phyloP scores from a whole-genome alignment of 2,113 vertebrate species.

The Leptobrachium leishanense region DNA sequence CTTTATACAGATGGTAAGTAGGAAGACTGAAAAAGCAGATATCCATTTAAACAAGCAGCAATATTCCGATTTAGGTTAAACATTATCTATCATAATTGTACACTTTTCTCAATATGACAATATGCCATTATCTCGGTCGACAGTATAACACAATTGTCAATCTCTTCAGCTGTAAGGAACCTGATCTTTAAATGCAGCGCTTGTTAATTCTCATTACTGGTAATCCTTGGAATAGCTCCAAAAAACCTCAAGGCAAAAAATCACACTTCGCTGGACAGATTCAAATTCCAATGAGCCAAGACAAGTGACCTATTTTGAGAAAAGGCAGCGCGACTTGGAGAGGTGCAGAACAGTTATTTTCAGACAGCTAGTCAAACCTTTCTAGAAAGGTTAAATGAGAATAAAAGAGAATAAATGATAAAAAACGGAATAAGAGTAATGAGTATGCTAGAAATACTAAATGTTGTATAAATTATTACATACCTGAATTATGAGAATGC shows the following conservation, averaged over 20 bases:
- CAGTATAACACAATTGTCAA: too few relatives aligned
- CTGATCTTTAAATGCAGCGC: too few relatives aligned
- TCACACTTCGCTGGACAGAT: constrained; percentile 1
- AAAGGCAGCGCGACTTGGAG: neutral
- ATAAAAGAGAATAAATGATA: too few relatives aligned
- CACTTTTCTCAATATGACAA: too few relatives aligned
- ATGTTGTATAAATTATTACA: neutral
- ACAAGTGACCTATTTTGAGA: constrained; percentile 33
- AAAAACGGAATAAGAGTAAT: neutral
- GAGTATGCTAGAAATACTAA: neutral
- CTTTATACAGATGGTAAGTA: too few relatives aligned
- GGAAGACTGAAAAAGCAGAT: too few relatives aligned
- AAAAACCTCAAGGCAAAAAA: constrained; percentile 6
- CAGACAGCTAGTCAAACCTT: neutral
- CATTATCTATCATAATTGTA: too few relatives aligned
- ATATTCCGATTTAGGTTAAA: neutral
- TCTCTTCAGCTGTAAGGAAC: too few relatives aligned
- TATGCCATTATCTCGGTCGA: too few relatives aligned
- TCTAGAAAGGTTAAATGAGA: neutral
- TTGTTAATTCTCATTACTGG: constrained; percentile 5
- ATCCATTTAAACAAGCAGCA: too few relatives aligned
- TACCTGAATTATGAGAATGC: constrained; percentile 93
- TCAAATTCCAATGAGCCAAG: neutral
- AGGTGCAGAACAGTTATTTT: neutral
- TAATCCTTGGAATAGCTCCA: neutral